Percentiles rank a stretch among this genome's conserved stretches.
These are phyloP conservation scores for Grantiella picta DNA, from an alignment of 2,113 vertebrate genomes.

Conservation along the genomic window DNA sequence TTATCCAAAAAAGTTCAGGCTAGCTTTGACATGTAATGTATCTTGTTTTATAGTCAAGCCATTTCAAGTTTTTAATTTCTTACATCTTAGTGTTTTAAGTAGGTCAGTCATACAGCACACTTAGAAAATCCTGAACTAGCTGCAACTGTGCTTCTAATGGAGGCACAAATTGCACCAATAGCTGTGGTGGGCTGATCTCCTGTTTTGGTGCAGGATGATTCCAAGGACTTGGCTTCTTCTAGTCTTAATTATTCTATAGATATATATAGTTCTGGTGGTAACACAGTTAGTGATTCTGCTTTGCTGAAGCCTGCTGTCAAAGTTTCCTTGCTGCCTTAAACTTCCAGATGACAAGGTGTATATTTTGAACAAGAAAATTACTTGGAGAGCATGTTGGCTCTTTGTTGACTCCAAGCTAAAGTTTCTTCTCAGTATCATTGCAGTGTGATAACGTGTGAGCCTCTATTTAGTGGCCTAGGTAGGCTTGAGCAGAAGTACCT, in stretches of 20 bases:
- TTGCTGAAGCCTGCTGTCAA: neutral
- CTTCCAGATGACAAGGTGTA: neutral
- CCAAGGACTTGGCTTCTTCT: neutral
- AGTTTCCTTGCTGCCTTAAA: neutral
- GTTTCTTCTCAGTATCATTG: neutral
- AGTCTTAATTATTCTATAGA: neutral
- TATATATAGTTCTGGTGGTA: neutral
- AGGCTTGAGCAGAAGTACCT: neutral
- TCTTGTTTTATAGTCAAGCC: neutral
- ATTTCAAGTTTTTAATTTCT: slow-evolving; percentile 1
- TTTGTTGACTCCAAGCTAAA: neutral
- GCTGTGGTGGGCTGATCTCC: neutral
- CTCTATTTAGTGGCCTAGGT: neutral
- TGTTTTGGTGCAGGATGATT: neutral
- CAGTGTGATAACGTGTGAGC: accelerated
- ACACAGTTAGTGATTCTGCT: neutral
- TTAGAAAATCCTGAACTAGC: neutral
- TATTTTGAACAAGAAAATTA: neutral
- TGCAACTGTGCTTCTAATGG: neutral
- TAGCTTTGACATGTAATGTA: neutral
- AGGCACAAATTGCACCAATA: neutral
- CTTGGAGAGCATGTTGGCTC: neutral
- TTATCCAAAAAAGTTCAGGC: neutral
- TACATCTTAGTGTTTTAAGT: neutral
- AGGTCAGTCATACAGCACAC: neutral